Percentiles rank a stretch among this genome's conserved stretches.
Conservation (phyloP, 37 sponge, comb jelly and placozoan genomes). For the Mnemiopsis leidyi region DNA sequence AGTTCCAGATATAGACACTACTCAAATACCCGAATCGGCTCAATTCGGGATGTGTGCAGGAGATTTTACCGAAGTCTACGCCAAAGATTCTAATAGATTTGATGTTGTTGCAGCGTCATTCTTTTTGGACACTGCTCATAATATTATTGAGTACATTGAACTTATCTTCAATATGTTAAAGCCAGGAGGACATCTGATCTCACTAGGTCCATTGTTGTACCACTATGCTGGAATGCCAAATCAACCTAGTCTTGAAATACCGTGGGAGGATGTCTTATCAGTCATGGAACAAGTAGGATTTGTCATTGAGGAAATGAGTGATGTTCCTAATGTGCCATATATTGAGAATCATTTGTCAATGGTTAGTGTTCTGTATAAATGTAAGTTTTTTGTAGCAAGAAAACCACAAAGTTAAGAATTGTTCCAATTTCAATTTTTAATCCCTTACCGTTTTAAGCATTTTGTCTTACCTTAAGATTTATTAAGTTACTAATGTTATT, state of each 20-base stretch:
- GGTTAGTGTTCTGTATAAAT: conserved; percentile 79
- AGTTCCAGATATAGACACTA: conserved; percentile 89
- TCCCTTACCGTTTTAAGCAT: too few species aligned
- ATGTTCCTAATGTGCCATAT: conserved; percentile 65
- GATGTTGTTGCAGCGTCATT: conserved; percentile 68
- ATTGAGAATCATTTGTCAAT: conserved; percentile 80
- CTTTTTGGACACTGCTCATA: conserved; percentile 90
- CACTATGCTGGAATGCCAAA: conserved; percentile 39
- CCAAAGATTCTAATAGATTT: background rate
- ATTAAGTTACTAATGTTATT: too few species aligned
- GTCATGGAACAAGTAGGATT: conserved; percentile 28
- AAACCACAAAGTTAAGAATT: conserved; percentile 69
- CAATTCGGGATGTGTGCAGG: conserved; percentile 96
- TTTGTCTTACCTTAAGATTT: too few species aligned
- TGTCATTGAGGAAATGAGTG: background rate
- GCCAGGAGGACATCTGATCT: conserved; percentile 93
- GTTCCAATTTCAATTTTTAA: too few species aligned
- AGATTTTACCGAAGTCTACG: conserved; percentile 89
- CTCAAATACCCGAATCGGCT: conserved; percentile 69
- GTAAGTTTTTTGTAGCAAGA: conserved; percentile 87
- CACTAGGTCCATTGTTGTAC: conserved; percentile 44
- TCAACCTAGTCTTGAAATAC: conserved; percentile 37
- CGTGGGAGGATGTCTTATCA: conserved; percentile 20
- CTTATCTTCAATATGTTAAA: conserved; percentile 83
- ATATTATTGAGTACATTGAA: conserved; percentile 87